phyloP scores from a whole-genome alignment of 2,888 invertebrate genomes.

The Mythimna impura region DNA sequence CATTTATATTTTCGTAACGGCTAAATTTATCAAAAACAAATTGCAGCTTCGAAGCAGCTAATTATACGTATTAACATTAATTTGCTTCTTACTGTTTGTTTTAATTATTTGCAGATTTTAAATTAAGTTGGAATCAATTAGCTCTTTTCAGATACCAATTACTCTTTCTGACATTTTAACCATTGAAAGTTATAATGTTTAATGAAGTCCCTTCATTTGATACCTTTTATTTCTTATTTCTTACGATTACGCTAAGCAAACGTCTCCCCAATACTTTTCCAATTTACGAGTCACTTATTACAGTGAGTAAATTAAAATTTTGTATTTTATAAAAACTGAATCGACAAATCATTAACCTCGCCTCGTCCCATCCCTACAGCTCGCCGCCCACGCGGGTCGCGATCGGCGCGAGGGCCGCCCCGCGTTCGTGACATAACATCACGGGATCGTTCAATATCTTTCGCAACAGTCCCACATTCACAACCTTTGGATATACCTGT shows the following conservation, averaged over 20 bases:
- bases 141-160: background rate
- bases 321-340: slow-evolving; percentile 3
- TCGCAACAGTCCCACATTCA: slow-evolving; percentile 80
- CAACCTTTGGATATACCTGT: slow-evolving; percentile 78
- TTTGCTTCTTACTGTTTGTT: background rate
- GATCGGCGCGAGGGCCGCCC: slow-evolving; percentile 82
- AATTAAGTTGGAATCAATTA: background rate
- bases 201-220: no score
- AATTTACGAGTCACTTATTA: background rate
- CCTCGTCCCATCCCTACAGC: slow-evolving; percentile 68
- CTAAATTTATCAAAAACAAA: no score
- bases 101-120: background rate
- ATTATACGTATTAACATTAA: no score
- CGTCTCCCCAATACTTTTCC: no score
- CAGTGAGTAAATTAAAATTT: background rate
- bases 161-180: background rate
- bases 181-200: background rate
- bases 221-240: no score
- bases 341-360: slow-evolving; percentile 46
- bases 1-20: no score
- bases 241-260: no score
- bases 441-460: slow-evolving; percentile 87
- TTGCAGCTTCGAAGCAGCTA: no score
- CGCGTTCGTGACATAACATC: slow-evolving; percentile 86
- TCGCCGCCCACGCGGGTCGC: slow-evolving; percentile 89